phyloP scores from a whole-genome alignment of 2,888 invertebrate genomes.

The Aleiodes leptofemur region DNA sequence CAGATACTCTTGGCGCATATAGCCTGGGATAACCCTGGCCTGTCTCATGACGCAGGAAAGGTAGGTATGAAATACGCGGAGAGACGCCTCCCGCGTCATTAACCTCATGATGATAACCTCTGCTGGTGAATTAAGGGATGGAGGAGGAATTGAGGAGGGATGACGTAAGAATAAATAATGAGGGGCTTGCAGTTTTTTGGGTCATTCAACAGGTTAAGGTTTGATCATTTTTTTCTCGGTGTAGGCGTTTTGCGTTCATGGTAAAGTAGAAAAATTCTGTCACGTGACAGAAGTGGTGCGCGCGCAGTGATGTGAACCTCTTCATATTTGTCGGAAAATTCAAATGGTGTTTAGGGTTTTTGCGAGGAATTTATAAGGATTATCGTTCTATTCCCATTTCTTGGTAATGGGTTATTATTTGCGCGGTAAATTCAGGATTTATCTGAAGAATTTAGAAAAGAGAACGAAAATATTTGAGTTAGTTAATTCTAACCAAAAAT shows the following conservation, averaged over 20 bases:
- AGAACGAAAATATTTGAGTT: too few species aligned
- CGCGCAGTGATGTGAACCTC: too few species aligned
- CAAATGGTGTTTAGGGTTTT: too few species aligned
- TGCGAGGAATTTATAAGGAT: background rate
- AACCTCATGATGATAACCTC: conserved; percentile 58
- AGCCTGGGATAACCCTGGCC: conserved; percentile 68
- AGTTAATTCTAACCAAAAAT: too few species aligned
- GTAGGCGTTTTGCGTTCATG: too few species aligned
- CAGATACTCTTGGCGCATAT: conserved; percentile 73
- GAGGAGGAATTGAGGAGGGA: conserved; percentile 23
- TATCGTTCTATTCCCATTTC: too few species aligned
- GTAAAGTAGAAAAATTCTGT: too few species aligned
- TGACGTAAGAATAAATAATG: conserved; percentile 34
- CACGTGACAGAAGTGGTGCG: too few species aligned
- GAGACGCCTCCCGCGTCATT: conserved; percentile 65
- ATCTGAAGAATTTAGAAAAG: too few species aligned
- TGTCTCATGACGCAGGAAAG: conserved; percentile 56
- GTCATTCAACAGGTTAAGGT: conserved; percentile 15
- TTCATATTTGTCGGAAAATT: too few species aligned
- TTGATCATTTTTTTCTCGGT: background rate
- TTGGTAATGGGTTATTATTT: too few species aligned
- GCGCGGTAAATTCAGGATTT: too few species aligned
- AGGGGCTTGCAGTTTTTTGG: background rate
- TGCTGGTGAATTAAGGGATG: background rate
- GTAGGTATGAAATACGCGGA: conserved; percentile 67